These are phyloP conservation scores for Lipotes vexillifer DNA, from an alignment of 2,113 vertebrate genomes.

Conservation along the genomic window DNA sequence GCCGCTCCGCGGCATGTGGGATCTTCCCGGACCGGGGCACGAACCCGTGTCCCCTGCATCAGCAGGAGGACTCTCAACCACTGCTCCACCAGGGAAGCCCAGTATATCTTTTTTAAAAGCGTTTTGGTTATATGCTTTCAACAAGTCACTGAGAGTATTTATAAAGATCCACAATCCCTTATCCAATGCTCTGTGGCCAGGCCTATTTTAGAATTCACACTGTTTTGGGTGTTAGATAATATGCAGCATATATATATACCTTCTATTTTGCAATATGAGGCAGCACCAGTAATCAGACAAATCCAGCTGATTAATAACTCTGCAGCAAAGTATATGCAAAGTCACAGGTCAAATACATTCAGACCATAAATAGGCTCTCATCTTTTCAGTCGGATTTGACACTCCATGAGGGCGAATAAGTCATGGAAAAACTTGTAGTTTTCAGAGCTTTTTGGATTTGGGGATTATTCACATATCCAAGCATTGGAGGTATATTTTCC, in stretches of 20 bases:
- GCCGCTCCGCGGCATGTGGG: too few relatives aligned
- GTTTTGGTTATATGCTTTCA: not conserved
- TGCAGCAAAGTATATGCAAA: not conserved
- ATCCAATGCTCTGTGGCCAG: not conserved
- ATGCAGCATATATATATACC: rapidly evolving
- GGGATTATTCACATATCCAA: not conserved
- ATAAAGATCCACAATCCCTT: not conserved
- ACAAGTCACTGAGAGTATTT: not conserved
- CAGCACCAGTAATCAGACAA: not conserved
- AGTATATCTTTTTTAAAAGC: not conserved
- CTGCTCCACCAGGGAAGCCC: too few relatives aligned
- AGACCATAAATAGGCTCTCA: not conserved
- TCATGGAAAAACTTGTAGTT: not conserved
- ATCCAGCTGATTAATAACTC: not conserved
- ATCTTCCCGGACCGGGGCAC: too few relatives aligned
- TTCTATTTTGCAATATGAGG: not conserved
- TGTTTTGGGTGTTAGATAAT: not conserved
- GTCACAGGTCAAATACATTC: not conserved
- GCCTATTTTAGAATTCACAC: not conserved
- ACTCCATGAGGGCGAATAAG: not conserved
- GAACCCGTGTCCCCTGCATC: too few relatives aligned
- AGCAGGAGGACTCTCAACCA: too few relatives aligned
- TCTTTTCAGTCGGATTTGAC: not conserved
- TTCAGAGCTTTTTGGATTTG: not conserved
- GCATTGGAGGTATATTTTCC: not conserved